These are phyloP conservation scores for Aphrophora alni DNA, from an alignment of 2,888 invertebrate species.

Conservation along the genomic window DNA sequence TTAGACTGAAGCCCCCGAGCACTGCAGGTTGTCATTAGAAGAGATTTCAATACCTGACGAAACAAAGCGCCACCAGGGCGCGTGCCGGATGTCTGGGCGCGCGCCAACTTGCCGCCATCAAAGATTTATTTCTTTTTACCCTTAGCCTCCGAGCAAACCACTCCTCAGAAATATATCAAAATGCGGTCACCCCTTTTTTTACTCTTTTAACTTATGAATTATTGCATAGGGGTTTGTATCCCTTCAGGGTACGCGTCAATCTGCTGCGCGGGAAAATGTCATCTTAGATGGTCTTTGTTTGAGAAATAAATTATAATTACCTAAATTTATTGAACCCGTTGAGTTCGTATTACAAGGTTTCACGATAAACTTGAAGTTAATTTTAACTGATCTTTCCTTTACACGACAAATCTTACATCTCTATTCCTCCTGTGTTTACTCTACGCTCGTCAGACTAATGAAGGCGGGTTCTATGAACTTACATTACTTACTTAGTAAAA, in stretches of 20 bases:
- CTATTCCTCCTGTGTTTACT: no score
- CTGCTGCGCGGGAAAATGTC: not conserved
- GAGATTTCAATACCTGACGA: not conserved
- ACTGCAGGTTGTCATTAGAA: no score
- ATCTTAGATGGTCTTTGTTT: not conserved
- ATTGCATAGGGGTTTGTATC: not conserved
- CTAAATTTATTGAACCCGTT: no score
- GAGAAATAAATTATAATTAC: no score
- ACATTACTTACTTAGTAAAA: no score
- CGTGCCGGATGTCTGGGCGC: not conserved
- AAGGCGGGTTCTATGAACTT: no score
- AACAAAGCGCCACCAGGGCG: not conserved
- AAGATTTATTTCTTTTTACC: not conserved
- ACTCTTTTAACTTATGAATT: not conserved
- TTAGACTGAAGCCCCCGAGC: no score
- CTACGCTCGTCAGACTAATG: no score
- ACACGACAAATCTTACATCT: no score
- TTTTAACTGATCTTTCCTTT: no score
- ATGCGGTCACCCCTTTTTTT: slow-evolving; percentile 3
- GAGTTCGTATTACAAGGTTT: no score
- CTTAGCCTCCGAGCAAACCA: not conserved
- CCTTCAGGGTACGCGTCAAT: not conserved
- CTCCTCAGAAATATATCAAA: not conserved
- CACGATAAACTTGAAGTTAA: no score
- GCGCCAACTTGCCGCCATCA: not conserved